phyloP scores from a whole-genome alignment of 2,797 vertebrate genomes.

The Phrynocephalus vlangalii region DNA sequence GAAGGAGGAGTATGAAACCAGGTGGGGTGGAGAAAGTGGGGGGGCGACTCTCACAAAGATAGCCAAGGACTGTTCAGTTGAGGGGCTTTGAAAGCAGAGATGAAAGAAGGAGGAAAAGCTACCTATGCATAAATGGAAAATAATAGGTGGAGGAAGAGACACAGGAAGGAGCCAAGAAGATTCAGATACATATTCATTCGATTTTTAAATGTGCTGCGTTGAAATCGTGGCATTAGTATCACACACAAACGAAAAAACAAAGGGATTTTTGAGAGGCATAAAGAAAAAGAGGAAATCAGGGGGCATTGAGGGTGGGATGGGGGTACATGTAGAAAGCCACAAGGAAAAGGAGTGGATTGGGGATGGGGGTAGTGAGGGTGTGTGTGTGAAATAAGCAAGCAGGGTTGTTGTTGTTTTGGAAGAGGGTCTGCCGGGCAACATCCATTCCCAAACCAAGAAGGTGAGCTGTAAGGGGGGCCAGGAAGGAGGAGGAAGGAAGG shows the following conservation, averaged over 20 bases:
- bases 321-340: too few species aligned
- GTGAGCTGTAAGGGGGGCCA: not conserved
- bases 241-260: too few species aligned
- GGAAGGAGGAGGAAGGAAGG: not conserved
- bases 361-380: too few species aligned
- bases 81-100: too few species aligned
- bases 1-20: not conserved
- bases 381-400: too few species aligned
- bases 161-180: not conserved
- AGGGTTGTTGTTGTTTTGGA: not conserved
- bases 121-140: not conserved
- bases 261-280: too few species aligned
- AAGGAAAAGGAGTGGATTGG: not conserved
- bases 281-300: too few species aligned
- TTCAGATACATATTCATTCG: too few species aligned
- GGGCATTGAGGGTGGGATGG: too few species aligned
- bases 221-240: too few species aligned
- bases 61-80: not conserved
- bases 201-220: too few species aligned
- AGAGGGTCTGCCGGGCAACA: not conserved
- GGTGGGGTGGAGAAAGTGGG: not conserved
- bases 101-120: too few species aligned
- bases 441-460: not conserved
- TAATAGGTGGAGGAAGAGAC: not conserved
- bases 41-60: not conserved